Percentiles rank a stretch among this genome's conserved stretches.
Conservation (phyloP, 1,140 invertebrate species). For the Aporrectodea caliginosa region DNA sequence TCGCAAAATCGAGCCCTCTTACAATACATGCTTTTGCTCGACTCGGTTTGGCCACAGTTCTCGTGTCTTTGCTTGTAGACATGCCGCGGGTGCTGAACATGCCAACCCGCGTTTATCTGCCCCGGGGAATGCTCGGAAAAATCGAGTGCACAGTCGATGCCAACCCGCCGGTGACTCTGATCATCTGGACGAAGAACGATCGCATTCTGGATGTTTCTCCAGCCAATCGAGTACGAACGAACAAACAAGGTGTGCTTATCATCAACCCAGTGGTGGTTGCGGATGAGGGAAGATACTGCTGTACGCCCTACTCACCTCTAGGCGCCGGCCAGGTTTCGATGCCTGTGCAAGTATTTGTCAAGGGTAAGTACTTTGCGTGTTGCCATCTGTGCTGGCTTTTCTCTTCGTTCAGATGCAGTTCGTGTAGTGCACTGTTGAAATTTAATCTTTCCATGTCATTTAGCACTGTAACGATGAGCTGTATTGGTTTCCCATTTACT, state of each 20-base stretch:
- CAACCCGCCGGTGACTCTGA: constrained; percentile 88
- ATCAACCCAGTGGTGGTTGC: constrained; percentile 39
- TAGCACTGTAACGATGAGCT: no score
- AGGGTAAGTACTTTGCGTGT: constrained; percentile 63
- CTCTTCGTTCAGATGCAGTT: no score
- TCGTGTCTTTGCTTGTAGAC: constrained; percentile 37
- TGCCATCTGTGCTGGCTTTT: no score
- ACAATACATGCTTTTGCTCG: neutral
- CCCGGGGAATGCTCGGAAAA: constrained; percentile 84
- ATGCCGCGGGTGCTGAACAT: constrained; percentile 39
- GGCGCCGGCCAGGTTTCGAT: constrained; percentile 87
- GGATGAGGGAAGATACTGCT: constrained; percentile 82
- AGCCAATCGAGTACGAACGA: constrained; percentile 8
- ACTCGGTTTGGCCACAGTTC: neutral
- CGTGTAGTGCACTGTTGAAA: no score
- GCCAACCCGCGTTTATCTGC: constrained; percentile 73
- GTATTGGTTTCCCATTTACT: no score
- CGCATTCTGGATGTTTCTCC: constrained; percentile 16
- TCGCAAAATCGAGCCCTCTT: neutral
- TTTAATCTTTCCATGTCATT: no score
- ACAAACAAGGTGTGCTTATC: constrained; percentile 41
- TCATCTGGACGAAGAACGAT: constrained; percentile 71
- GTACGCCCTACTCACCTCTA: constrained; percentile 91
- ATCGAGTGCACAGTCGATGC: constrained; percentile 95
- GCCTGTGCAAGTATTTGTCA: constrained; percentile 90